Conservation (phyloP, 2,113 vertebrate species). For the Tachuris rubrigastra region DNA sequence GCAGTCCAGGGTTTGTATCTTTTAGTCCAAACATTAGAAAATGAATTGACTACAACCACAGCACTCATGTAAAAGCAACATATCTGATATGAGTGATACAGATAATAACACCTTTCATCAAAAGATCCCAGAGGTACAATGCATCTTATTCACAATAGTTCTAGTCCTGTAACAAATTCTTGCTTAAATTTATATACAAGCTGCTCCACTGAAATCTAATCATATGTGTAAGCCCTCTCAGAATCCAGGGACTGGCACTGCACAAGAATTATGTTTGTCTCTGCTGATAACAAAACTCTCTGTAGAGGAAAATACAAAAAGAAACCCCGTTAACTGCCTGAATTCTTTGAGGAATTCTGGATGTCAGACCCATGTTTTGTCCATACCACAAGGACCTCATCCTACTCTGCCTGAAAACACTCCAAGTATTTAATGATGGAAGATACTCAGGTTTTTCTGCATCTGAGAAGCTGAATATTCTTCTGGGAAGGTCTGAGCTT, state of each 20-base stretch:
- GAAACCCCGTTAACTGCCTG: background rate
- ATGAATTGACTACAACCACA: constrained; percentile 10
- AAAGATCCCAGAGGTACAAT: background rate
- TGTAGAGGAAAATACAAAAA: background rate
- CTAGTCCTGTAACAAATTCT: background rate
- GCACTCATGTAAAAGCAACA: background rate
- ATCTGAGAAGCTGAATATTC: background rate
- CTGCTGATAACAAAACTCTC: background rate
- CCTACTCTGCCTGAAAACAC: background rate
- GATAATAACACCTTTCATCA: constrained; percentile 23
- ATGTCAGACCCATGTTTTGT: background rate
- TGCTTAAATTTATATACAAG: constrained; percentile 7
- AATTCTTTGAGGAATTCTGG: background rate
- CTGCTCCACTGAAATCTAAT: constrained; percentile 14
- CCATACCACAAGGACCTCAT: background rate
- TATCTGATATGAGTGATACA: background rate
- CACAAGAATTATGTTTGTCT: background rate
- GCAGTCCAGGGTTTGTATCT: background rate
- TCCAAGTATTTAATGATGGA: background rate
- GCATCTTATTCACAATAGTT: constrained; percentile 2
- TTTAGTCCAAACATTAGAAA: constrained; percentile 1
- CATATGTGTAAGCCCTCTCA: background rate
- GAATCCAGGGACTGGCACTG: background rate
- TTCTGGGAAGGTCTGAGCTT: background rate
- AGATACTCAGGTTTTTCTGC: background rate